Evolutionary conservation across 64 coral and sea anemone species (phyloP).

Genomic region (Stylophora pistillata): DNA sequence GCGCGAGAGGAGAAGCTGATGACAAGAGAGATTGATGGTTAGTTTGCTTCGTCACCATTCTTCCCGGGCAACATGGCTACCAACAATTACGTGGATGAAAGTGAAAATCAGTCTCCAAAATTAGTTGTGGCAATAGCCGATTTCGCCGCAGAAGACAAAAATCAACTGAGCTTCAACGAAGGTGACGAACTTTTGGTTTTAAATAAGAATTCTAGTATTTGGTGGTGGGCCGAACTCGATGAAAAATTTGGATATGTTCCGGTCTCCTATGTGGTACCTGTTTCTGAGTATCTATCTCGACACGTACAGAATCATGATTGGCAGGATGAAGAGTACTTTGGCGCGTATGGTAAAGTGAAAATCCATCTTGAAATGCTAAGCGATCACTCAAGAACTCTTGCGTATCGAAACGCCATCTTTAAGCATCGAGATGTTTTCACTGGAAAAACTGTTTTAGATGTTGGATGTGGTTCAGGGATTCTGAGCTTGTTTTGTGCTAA

Average conservation of each 20-base stretch:
- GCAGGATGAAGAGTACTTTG: constrained; percentile 99
- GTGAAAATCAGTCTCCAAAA: not conserved
- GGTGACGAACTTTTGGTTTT: constrained; percentile 71
- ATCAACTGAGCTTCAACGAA: constrained; percentile 83
- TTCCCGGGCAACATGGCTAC: too few species aligned
- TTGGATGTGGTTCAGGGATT: constrained; percentile 94
- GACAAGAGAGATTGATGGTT: too few species aligned
- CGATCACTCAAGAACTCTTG: constrained; percentile 70
- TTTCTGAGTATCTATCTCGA: constrained; percentile 36
- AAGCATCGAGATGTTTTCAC: constrained; percentile 39
- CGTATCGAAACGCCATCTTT: constrained; percentile 72
- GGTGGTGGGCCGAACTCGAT: constrained; percentile 90
- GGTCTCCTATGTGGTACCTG: constrained; percentile 70
- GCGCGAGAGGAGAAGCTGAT: too few species aligned
- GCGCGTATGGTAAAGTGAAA: constrained; percentile 69
- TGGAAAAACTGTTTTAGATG: constrained; percentile 88
- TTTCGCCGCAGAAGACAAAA: constrained; percentile 59
- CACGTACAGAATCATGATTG: constrained; percentile 60
- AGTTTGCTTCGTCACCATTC: too few species aligned
- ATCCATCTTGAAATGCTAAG: constrained; percentile 91
- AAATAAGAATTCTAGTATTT: constrained; percentile 69
- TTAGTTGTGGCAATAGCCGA: constrained; percentile 79
- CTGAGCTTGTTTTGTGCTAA: constrained; percentile 94
- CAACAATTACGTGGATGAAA: too few species aligned
- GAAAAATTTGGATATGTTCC: constrained; percentile 82